Base-by-base conservation (phyloP, 1,140 invertebrate species). In the Aphelenchoides avenae region DNA sequence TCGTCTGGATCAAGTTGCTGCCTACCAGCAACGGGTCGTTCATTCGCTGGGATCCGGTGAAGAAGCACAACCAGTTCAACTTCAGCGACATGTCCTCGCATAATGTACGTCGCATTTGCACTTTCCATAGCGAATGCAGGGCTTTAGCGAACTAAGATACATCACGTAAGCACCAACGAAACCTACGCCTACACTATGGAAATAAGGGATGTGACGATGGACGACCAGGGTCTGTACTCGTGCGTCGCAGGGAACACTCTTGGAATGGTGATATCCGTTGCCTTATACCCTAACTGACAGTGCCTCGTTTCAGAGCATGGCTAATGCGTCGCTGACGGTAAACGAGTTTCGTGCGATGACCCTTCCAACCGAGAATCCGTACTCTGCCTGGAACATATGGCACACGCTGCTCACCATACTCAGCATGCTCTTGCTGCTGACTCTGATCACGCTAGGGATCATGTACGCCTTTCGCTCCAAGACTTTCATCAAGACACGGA, bases 291-390 rank as follows among this genome's bases (percentile, higher is more conserved):
- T 20, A 20, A 20, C 13, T 11, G 11, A n/a, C 11, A 26, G 27
- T 11, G 20, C 27, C 7, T 41, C 43, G 44, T 37, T 39, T 55
- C 20, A 75, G 73, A 61, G 66, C 3, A 75, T 75, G 75, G 75
- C 70, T n/a, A 77, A 70, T 46, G 75, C 75, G 34, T 73, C 64
- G 2, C 36, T 77, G 36, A 73, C 57, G 3, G 75, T 75, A 6
- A 77, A 75, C 50, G 73, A 77, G 44, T 77, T 77, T 43, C 50
- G 57, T 18, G 52, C 57, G 5, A 66, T 77, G 42, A 71, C 67
- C 15, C 39, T 75, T 7, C 54, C 64, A 7, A 75, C 74, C 24
- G 65, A 67, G 26, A 29, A 64, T 18, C 65, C 68, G n/a, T 36
- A 67, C 26, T 41, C 65, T 20, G 30, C 55, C 15, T 69, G 66